Conservation (phyloP, 2,113 vertebrate species). For the Dasyprocta punctata region DNA sequence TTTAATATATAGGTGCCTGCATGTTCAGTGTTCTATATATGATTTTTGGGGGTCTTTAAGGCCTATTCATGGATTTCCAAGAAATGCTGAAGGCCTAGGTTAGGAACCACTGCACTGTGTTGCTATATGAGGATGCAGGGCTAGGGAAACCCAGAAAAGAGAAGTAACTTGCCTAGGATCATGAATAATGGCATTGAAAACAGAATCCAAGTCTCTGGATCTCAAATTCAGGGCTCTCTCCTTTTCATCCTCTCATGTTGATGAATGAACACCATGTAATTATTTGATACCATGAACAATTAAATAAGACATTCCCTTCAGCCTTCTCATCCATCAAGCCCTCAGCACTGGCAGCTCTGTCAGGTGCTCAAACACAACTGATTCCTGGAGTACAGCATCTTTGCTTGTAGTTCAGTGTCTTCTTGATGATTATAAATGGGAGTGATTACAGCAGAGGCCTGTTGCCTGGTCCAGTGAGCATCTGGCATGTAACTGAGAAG, state of each 20-base stretch:
- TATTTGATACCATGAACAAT: slow-evolving; percentile 62
- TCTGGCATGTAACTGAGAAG: not conserved
- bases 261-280: slow-evolving; percentile 40
- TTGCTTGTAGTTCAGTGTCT: slow-evolving; percentile 25
- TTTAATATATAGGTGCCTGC: not conserved
- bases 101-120: not conserved
- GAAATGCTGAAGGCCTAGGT: rapidly evolving
- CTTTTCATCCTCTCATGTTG: not conserved
- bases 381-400: not conserved
- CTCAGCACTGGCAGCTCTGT: slow-evolving; percentile 6
- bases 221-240: not conserved
- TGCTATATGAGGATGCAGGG: not conserved
- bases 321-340: slow-evolving; percentile 61
- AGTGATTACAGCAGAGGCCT: not conserved
- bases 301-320: slow-evolving; percentile 52
- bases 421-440: slow-evolving; percentile 64
- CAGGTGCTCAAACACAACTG: not conserved
- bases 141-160: not conserved
- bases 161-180: not conserved
- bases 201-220: not conserved
- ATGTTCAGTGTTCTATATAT: not conserved
- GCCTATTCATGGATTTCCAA: not conserved
- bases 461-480: not conserved
- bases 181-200: not conserved
- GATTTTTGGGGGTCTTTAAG: not conserved